phyloP scores from a whole-genome alignment of 2,113 vertebrate genomes.

The Camelus dromedarius region DNA sequence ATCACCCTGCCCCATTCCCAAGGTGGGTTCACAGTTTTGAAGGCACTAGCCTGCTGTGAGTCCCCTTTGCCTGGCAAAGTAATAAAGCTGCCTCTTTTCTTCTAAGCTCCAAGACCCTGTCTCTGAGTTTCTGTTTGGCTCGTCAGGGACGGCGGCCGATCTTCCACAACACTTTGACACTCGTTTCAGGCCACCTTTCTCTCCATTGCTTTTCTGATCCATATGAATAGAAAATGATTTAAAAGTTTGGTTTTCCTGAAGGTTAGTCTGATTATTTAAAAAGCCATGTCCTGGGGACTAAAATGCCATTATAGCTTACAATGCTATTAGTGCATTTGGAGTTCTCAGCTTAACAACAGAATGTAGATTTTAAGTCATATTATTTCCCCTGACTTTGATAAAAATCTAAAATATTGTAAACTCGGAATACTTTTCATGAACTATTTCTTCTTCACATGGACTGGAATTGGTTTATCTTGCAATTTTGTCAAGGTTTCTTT shows the following conservation, averaged over 20 bases:
- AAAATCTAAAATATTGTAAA: constrained; percentile 62
- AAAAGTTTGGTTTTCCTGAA: constrained; percentile 45
- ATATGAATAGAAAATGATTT: not conserved
- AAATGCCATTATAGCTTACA: not conserved
- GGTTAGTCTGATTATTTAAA: constrained; percentile 33
- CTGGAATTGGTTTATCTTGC: constrained; percentile 73
- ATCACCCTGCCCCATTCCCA: too few species aligned
- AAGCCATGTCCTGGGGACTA: not conserved
- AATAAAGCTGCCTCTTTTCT: too few species aligned
- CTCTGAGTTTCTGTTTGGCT: too few species aligned
- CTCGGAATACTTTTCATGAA: constrained; percentile 38
- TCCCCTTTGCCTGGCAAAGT: too few species aligned
- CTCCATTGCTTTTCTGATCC: constrained; percentile 8
- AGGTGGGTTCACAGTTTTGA: too few species aligned
- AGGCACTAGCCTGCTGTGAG: too few species aligned
- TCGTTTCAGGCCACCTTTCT: constrained; percentile 5
- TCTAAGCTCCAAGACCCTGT: too few species aligned
- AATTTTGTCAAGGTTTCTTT: constrained; percentile 64
- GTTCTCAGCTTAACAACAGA: constrained; percentile 24
- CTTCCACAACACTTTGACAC: not conserved
- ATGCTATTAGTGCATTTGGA: not conserved
- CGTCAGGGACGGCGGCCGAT: too few species aligned
- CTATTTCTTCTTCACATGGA: constrained; percentile 63
- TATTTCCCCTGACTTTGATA: constrained; percentile 63
- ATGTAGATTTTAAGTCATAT: constrained; percentile 33